phyloP scores from a whole-genome alignment of 2,797 vertebrate genomes.

The Bradypodion ventrale region DNA sequence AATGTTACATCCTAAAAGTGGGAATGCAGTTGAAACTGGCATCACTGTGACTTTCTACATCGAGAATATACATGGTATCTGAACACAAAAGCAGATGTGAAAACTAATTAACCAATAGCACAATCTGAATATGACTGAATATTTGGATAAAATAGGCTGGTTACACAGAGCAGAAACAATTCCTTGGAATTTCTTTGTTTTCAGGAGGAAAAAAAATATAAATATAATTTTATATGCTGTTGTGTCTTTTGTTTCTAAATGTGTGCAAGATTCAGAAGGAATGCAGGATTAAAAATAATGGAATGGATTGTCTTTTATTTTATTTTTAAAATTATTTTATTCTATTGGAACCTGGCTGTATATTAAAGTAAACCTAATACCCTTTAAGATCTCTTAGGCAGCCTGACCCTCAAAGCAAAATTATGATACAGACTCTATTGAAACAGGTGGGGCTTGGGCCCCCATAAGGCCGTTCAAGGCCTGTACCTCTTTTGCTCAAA shows the following conservation, averaged over 20 bases:
- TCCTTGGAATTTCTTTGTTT: constrained; percentile 59
- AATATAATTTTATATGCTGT: constrained; percentile 68
- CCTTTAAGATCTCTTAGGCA: constrained; percentile 65
- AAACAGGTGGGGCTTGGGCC: neutral
- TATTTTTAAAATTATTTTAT: constrained; percentile 69
- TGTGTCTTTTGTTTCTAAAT: constrained; percentile 67
- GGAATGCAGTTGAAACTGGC: constrained; percentile 66
- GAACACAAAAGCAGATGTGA: constrained; percentile 57
- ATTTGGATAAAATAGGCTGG: constrained; percentile 69
- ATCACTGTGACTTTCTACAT: constrained; percentile 77
- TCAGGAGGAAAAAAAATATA: constrained; percentile 46
- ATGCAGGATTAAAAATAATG: constrained; percentile 57
- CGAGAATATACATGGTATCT: constrained; percentile 62
- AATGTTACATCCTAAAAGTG: constrained; percentile 53
- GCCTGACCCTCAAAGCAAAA: constrained; percentile 43
- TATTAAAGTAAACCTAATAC: constrained; percentile 62
- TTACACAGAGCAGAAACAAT: constrained; percentile 57
- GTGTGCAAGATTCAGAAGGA: constrained; percentile 70
- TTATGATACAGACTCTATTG: constrained; percentile 6
- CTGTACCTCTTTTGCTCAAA: constrained; percentile 61
- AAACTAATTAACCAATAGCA: constrained; percentile 73
- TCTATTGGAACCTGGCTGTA: constrained; percentile 74
- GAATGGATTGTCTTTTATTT: constrained; percentile 54
- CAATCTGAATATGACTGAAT: constrained; percentile 68
- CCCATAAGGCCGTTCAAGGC: constrained; percentile 17